A percentile compares a stretch with the other conserved stretches of the same genome.
These are phyloP conservation scores for Barypeithes pellucidus DNA, from an alignment of 2,888 invertebrate genomes.

Conservation along the genomic window DNA sequence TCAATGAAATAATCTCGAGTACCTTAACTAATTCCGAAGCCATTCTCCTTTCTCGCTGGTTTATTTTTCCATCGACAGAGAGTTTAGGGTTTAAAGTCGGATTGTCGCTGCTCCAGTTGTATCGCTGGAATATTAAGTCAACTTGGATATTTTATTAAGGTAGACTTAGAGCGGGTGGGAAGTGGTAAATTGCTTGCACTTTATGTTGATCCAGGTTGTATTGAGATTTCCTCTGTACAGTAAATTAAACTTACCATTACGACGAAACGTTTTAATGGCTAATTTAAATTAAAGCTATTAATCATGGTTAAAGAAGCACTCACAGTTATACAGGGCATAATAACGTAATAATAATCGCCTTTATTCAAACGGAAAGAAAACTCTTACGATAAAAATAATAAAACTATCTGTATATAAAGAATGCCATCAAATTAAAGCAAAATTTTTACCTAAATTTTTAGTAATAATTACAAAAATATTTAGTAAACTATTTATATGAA, in stretches of 20 bases:
- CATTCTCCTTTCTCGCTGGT: slow-evolving; percentile 34
- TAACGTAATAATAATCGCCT: no score
- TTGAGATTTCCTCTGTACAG: slow-evolving; percentile 5
- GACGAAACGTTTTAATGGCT: not conserved
- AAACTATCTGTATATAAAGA: no score
- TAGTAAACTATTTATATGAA: no score
- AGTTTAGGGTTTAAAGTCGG: slow-evolving; percentile 33
- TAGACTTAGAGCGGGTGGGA: slow-evolving; percentile 3
- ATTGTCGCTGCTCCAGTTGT: slow-evolving; percentile 22
- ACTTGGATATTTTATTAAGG: slow-evolving; percentile 22
- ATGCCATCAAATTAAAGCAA: no score
- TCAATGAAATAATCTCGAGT: no score
- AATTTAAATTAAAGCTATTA: slow-evolving; percentile 5
- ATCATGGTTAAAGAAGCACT: not conserved
- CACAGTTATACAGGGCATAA: no score
- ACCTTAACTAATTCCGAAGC: slow-evolving; percentile 42
- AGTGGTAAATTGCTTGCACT: slow-evolving; percentile 21
- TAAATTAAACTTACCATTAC: slow-evolving; percentile 14
- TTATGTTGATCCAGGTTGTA: slow-evolving; percentile 26
- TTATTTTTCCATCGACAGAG: slow-evolving; percentile 41
- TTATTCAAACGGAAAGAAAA: no score
- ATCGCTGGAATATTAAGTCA: slow-evolving; percentile 16
- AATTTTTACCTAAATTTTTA: no score
- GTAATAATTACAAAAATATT: no score
- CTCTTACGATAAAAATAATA: no score